Base-by-base conservation (phyloP, 2,113 vertebrate species). In the Poecile atricapillus region DNA sequence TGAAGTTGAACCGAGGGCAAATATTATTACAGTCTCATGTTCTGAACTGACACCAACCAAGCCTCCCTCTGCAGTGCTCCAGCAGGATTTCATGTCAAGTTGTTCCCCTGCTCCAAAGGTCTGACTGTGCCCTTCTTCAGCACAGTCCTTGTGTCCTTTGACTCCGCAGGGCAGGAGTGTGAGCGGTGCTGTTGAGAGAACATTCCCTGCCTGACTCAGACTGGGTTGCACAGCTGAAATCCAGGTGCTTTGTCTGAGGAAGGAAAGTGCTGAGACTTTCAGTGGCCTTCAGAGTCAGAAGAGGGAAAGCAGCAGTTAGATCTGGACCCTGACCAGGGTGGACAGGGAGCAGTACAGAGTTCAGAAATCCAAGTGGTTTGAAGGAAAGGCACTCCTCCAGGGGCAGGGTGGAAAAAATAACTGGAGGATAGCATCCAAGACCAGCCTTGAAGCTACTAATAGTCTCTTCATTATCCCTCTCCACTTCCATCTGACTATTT, bases 11-110 rank as follows among this genome's bases (percentile, higher is more conserved):
- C 94, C 13, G 0, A 90, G 80, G 92, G 96, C 94, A 97, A 97
- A 97, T 96, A 95, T 97, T 96, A 94, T 97, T 94, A 67, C 85
- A 94, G 96, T 94, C 88, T 96, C 93, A 67, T 91, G 52, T 96
- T 97, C 87, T 94, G 87, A 74, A 28, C 49, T 4, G 35, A 88
- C 93, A 95, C 77, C 73, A 92, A 90, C 50, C 92, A 87, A 83
- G 64, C 52, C 58, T 83, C 69, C 75, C 86, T 91, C 68, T 93
- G 74, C 74, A 69, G 71, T 33, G 53, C 63, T 90, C 44, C 91
- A 68, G 63, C 39, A 93, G 79, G 81, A 60, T 82, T 94, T 83
- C 18, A 30, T 89, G 77, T 78, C 87, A 83, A 56, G 59, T 78
- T 76, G 39, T 50, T 94, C 70, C 44, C 58, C 43, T 78, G 81